phyloP scores from a whole-genome alignment of 1,140 invertebrate genomes.

The Drosophila nasuta region DNA sequence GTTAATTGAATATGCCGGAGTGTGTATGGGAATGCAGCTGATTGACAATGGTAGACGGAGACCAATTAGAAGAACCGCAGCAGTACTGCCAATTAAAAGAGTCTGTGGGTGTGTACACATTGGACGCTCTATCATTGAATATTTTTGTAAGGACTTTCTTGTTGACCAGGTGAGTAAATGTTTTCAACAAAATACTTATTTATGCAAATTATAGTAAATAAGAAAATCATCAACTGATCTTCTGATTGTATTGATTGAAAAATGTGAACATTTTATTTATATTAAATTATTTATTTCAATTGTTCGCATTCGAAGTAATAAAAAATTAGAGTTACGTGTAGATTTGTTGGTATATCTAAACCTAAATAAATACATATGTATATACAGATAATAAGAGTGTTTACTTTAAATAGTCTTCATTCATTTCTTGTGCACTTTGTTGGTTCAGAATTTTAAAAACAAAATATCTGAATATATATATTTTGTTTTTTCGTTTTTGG shows the following conservation, averaged over 20 bases:
- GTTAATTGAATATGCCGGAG: background rate
- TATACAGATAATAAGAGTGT: conserved; percentile 55
- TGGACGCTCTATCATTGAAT: background rate
- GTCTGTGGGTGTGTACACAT: background rate
- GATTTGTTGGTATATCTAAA: conserved; percentile 52
- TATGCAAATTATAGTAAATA: too few species aligned
- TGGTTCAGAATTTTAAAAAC: conserved; percentile 43
- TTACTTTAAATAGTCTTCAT: conserved; percentile 51
- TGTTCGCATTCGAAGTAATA: conserved; percentile 39
- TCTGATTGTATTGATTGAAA: background rate
- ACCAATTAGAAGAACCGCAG: background rate
- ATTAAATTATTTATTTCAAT: conserved; percentile 35
- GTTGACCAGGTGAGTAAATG: background rate
- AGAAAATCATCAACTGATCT: too few species aligned
- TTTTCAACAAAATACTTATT: background rate
- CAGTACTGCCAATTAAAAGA: background rate
- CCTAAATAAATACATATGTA: conserved; percentile 53
- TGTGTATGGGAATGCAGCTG: background rate
- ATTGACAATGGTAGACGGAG: background rate
- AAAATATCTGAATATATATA: conserved; percentile 35
- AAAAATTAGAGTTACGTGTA: conserved; percentile 48
- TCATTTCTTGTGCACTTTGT: conserved; percentile 50
- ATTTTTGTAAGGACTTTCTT: too few species aligned
- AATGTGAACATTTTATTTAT: conserved; percentile 1
- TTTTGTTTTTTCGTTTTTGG: conserved; percentile 11